Percentiles rank a stretch among this genome's conserved stretches.
phyloP scores from a whole-genome alignment of 2,888 invertebrate species.

The Galerucella pusilla region DNA sequence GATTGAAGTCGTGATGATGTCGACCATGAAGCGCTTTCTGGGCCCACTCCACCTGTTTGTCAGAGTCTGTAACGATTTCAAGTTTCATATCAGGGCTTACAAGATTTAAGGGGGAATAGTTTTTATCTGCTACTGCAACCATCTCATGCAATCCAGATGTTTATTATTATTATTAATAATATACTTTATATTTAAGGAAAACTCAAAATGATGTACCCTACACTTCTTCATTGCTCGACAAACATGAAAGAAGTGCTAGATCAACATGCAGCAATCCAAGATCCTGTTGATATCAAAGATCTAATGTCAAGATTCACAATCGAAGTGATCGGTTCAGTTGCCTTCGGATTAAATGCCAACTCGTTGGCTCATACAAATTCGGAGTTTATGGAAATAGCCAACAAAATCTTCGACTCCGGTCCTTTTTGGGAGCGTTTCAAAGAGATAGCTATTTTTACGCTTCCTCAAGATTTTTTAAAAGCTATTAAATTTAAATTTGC shows the following conservation, averaged over 20 bases:
- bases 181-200: constrained; percentile 61
- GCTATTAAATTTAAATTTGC: constrained; percentile 48
- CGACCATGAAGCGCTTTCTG: too few relatives aligned
- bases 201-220: constrained; percentile 73
- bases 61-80: too few relatives aligned
- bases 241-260: constrained; percentile 66
- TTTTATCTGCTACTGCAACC: too few relatives aligned
- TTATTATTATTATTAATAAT: too few relatives aligned
- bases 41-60: too few relatives aligned
- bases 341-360: constrained; percentile 71
- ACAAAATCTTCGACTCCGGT: constrained; percentile 43
- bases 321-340: constrained; percentile 71
- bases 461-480: constrained; percentile 45
- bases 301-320: constrained; percentile 69
- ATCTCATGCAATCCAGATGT: too few relatives aligned
- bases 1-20: too few relatives aligned
- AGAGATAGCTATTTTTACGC: constrained; percentile 22
- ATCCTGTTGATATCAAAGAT: constrained; percentile 60
- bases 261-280: constrained; percentile 55
- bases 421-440: constrained; percentile 31
- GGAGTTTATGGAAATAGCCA: constrained; percentile 59
- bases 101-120: too few relatives aligned
- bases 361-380: constrained; percentile 67
- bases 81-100: too few relatives aligned
- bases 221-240: constrained; percentile 68